phyloP scores from a whole-genome alignment of 1,140 invertebrate species.

The Kradibia gibbosae region DNA sequence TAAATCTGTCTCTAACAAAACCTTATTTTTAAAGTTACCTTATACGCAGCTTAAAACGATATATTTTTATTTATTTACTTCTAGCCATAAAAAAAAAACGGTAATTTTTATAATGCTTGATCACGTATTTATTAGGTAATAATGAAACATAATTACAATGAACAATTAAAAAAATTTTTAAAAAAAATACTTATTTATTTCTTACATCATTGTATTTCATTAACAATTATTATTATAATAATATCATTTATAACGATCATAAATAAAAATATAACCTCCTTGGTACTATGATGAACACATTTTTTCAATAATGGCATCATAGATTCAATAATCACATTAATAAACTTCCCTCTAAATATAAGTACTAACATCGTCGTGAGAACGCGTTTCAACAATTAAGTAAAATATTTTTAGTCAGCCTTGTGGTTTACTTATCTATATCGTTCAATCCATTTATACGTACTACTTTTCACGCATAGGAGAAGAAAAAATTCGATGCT shows the following conservation, averaged over 20 bases:
- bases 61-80: not conserved
- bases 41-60: not conserved
- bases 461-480: not conserved
- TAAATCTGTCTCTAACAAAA: too few relatives aligned
- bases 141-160: too few relatives aligned
- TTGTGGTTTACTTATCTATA: not conserved
- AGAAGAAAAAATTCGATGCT: too few relatives aligned
- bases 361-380: not conserved
- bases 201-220: not conserved
- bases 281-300: not conserved
- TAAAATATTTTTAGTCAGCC: not conserved
- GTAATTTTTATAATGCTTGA: not conserved
- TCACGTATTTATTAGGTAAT: not conserved
- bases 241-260: too few relatives aligned
- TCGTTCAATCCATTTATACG: not conserved
- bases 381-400: not conserved
- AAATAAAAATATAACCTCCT: not conserved
- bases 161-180: slow-evolving; percentile 8
- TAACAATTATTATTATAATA: too few relatives aligned
- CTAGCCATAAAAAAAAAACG: not conserved
- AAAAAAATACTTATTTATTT: not conserved
- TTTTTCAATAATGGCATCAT: not conserved
- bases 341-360: not conserved
- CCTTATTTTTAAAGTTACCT: not conserved
- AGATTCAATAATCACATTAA: not conserved